A percentile compares a stretch with the other conserved stretches of the same genome.
Conservation (phyloP, 2,797 vertebrate species). For the Pteronotus mesoamericanus region DNA sequence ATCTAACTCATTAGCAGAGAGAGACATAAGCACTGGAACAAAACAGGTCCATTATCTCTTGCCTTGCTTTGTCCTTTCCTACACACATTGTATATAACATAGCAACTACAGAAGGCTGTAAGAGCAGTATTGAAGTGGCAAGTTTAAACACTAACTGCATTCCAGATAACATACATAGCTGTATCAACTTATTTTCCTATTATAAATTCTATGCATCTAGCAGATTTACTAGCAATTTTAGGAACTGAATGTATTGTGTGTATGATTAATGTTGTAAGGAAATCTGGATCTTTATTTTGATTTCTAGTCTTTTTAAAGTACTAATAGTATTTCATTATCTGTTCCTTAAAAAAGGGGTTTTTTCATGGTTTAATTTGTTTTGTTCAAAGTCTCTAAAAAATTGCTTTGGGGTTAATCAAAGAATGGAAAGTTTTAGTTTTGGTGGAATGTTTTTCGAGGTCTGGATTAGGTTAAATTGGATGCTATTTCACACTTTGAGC, state of each 20-base stretch:
- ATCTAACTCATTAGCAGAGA: neutral
- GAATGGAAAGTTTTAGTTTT: conserved; percentile 39
- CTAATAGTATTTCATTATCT: conserved; percentile 23
- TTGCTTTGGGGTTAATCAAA: conserved; percentile 33
- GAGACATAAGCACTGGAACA: neutral
- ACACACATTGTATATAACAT: neutral
- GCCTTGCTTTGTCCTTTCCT: neutral
- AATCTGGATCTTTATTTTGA: neutral
- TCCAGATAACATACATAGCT: neutral
- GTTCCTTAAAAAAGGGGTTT: neutral
- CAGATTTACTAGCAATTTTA: neutral
- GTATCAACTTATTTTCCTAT: neutral
- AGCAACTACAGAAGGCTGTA: neutral
- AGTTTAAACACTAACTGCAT: neutral
- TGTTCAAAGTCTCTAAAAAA: conserved; percentile 39
- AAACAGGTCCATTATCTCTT: neutral
- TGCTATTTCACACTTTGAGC: conserved; percentile 11
- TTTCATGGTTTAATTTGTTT: conserved; percentile 40
- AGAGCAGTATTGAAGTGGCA: neutral
- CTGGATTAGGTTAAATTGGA: neutral
- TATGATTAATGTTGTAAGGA: neutral
- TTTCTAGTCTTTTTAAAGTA: conserved; percentile 31
- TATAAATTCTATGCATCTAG: neutral
- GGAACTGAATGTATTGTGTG: neutral
- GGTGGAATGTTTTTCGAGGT: conserved; percentile 42